Evolutionary conservation across 2,113 vertebrate genomes (phyloP).

Genomic region (Psittacula cyanocephala): DNA sequence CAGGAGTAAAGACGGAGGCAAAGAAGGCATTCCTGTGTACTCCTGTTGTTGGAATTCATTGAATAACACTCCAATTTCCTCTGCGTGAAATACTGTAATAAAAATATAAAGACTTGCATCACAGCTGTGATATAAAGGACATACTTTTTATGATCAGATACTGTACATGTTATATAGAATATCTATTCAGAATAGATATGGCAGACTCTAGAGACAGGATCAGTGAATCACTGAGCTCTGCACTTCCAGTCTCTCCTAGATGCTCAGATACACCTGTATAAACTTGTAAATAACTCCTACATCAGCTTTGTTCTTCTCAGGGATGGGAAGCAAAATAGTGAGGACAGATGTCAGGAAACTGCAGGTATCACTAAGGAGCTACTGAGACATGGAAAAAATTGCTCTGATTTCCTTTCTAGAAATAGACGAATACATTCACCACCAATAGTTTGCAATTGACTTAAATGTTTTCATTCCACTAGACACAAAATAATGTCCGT

Average conservation of each 20-base stretch:
- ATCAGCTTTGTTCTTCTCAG: background rate
- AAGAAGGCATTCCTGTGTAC: background rate
- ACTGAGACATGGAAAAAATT: background rate
- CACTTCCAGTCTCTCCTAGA: background rate
- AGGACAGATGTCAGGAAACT: background rate
- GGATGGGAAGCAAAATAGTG: background rate
- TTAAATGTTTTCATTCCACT: background rate
- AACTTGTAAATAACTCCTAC: slow-evolving; percentile 12
- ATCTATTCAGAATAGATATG: slow-evolving; percentile 28
- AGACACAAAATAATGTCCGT: background rate
- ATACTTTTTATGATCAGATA: slow-evolving; percentile 17
- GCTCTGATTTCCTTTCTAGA: background rate
- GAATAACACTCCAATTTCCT: background rate
- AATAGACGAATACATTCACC: background rate
- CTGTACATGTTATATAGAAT: background rate
- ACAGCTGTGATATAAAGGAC: background rate
- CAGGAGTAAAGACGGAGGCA: too few species aligned
- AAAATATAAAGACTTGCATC: slow-evolving; percentile 18
- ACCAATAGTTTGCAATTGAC: background rate
- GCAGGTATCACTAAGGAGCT: background rate
- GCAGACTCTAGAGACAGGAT: background rate
- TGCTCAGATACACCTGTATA: background rate
- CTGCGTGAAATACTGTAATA: background rate
- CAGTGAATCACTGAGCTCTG: slow-evolving; percentile 27
- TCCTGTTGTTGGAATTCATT: slow-evolving; percentile 10